A percentile compares a stretch with the other conserved stretches of the same genome.
Evolutionary conservation across 1,140 invertebrate species (phyloP).

Genomic region (Palaemon carinicauda): DNA sequence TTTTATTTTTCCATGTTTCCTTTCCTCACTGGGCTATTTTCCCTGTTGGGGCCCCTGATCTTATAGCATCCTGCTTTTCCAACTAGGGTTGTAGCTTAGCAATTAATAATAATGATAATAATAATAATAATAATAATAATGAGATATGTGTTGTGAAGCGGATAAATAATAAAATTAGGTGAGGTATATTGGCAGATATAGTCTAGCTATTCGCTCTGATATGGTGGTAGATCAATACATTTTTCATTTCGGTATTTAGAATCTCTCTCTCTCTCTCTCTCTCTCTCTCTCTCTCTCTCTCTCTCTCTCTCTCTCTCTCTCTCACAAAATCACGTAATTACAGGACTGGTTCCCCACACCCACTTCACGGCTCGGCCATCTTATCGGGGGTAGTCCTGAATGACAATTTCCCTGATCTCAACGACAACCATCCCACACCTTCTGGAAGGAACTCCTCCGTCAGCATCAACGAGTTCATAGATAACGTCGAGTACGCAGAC

Average conservation of each 20-base stretch:
- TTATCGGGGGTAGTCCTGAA: slow-evolving; percentile 24
- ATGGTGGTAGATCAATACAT: too few species aligned
- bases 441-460: not conserved
- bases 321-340: not conserved
- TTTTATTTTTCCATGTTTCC: too few species aligned
- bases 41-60: too few species aligned
- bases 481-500: slow-evolving; percentile 37
- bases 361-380: not conserved
- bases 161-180: too few species aligned
- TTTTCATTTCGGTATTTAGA: not conserved
- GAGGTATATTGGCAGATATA: too few species aligned
- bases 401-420: not conserved
- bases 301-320: not conserved
- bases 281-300: not conserved
- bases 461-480: slow-evolving; percentile 27
- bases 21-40: too few species aligned
- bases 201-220: too few species aligned
- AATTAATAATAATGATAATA: too few species aligned
- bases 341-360: slow-evolving; percentile 41
- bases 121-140: too few species aligned
- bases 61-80: too few species aligned
- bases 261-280: not conserved
- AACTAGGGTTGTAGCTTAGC: too few species aligned
- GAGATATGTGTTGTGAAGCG: too few species aligned
- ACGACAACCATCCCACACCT: not conserved